phyloP scores from a whole-genome alignment of 2,797 vertebrate species.

The Ctenopoma multispine region DNA sequence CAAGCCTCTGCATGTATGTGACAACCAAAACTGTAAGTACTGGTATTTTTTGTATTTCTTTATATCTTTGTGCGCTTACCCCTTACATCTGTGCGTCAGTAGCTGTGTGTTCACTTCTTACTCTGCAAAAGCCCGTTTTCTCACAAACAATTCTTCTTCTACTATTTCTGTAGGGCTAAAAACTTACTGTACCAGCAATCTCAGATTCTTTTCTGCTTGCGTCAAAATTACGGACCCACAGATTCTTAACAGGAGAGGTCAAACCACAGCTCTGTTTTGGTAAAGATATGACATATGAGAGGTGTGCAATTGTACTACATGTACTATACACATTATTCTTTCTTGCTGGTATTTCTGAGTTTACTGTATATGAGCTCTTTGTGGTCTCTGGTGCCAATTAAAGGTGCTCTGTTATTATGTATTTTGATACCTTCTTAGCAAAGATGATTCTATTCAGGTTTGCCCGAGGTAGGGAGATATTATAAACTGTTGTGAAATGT shows the following conservation, averaged over 20 bases:
- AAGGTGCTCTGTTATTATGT: constrained; percentile 62
- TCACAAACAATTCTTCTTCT: constrained; percentile 24
- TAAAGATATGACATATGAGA: constrained; percentile 39
- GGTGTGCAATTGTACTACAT: not conserved
- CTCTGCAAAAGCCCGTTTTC: constrained; percentile 16
- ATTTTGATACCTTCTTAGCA: constrained; percentile 56
- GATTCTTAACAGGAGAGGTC: constrained; percentile 6
- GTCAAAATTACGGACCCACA: constrained; percentile 17
- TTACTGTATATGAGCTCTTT: constrained; percentile 24
- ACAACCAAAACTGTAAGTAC: constrained; percentile 62
- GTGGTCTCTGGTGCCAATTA: constrained; percentile 56
- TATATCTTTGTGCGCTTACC: not conserved
- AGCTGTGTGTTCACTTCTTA: constrained; percentile 21
- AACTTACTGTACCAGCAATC: constrained; percentile 11
- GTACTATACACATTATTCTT: constrained; percentile 36
- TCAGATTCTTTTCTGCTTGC: constrained; percentile 1
- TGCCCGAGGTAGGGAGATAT: constrained; percentile 50
- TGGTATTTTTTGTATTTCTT: not conserved
- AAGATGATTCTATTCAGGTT: constrained; percentile 40
- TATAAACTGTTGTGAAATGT: constrained; percentile 32
- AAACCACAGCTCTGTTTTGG: constrained; percentile 28
- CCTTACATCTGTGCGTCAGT: not conserved
- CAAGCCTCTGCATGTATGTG: not conserved
- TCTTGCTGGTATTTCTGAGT: constrained; percentile 33
- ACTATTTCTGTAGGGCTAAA: not conserved